Evolutionary conservation across 2,888 invertebrate genomes (phyloP).

Genomic region (Cataglyphis rosenhaueri): DNA sequence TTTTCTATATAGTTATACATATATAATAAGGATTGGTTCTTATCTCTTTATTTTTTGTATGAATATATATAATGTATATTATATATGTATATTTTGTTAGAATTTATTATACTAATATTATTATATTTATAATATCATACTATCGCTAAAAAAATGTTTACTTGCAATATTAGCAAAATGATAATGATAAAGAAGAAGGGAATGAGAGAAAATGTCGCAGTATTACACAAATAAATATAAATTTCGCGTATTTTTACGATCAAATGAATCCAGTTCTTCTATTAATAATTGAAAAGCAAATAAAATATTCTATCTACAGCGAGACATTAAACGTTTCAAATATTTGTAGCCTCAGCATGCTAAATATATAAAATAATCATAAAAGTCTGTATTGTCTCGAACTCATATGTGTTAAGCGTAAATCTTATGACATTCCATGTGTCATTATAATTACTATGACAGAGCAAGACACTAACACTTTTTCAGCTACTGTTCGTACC

Average conservation of each 20-base stretch:
- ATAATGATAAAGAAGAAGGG: constrained; percentile 2
- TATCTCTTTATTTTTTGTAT: constrained; percentile 48
- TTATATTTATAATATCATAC: too few species aligned
- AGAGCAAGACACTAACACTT: not conserved
- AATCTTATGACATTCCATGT: constrained; percentile 10
- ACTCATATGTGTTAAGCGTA: not conserved
- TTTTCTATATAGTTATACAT: constrained; percentile 6
- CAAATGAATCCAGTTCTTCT: constrained; percentile 11
- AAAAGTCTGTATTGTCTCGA: constrained; percentile 20
- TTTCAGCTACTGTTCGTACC: not conserved
- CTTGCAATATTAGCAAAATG: not conserved
- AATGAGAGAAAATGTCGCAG: constrained; percentile 19
- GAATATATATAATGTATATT: not conserved
- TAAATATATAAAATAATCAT: not conserved
- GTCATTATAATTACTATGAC: not conserved
- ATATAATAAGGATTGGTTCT: constrained; percentile 12
- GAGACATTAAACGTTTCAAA: not conserved
- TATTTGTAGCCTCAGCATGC: not conserved
- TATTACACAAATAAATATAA: constrained; percentile 1
- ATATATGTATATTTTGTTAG: constrained; percentile 42
- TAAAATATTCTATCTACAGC: not conserved
- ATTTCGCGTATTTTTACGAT: not conserved
- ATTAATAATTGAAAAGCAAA: not conserved
- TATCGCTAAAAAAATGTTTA: constrained; percentile 2
- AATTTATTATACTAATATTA: not conserved